These are phyloP conservation scores for Tholera decimalis DNA, from an alignment of 2,888 invertebrate genomes.

Conservation along the genomic window DNA sequence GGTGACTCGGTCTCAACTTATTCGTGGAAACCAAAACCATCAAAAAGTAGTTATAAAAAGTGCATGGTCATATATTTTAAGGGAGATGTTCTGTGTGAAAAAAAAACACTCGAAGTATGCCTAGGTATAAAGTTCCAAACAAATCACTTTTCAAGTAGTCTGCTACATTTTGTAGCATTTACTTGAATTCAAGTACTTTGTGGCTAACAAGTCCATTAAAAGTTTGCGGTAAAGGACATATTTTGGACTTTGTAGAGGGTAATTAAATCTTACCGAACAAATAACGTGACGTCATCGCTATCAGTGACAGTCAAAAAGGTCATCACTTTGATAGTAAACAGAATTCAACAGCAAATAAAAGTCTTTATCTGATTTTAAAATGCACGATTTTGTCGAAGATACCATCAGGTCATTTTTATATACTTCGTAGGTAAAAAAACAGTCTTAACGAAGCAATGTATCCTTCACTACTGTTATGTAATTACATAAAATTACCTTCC, in stretches of 20 bases:
- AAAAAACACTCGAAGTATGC: too few relatives aligned
- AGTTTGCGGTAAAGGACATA: background rate
- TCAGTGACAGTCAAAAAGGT: slow-evolving; percentile 48
- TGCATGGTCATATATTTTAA: too few relatives aligned
- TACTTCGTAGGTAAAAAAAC: slow-evolving; percentile 23
- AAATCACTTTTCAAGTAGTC: too few relatives aligned
- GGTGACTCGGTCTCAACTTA: background rate
- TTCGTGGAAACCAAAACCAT: slow-evolving; percentile 19
- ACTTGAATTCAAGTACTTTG: too few relatives aligned
- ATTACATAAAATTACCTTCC: slow-evolving; percentile 23
- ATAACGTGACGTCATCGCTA: slow-evolving; percentile 24
- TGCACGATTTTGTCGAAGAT: slow-evolving; percentile 48
- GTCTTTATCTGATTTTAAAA: slow-evolving; percentile 59
- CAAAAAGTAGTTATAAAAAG: too few relatives aligned
- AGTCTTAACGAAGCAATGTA: slow-evolving; percentile 14
- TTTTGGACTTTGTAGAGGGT: slow-evolving; percentile 1
- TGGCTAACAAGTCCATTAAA: too few relatives aligned
- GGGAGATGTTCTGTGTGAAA: too few relatives aligned
- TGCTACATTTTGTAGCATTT: too few relatives aligned
- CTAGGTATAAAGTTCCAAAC: too few relatives aligned
- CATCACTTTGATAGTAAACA: slow-evolving; percentile 44
- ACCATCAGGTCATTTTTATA: slow-evolving; percentile 55
- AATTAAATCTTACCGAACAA: slow-evolving; percentile 28
- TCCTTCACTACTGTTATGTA: slow-evolving; percentile 23
- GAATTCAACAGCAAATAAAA: slow-evolving; percentile 54